A percentile compares a stretch with the other conserved stretches of the same genome.
phyloP scores from a whole-genome alignment of 92 coral and sea anemone species.

The Nematostella vectensis region DNA sequence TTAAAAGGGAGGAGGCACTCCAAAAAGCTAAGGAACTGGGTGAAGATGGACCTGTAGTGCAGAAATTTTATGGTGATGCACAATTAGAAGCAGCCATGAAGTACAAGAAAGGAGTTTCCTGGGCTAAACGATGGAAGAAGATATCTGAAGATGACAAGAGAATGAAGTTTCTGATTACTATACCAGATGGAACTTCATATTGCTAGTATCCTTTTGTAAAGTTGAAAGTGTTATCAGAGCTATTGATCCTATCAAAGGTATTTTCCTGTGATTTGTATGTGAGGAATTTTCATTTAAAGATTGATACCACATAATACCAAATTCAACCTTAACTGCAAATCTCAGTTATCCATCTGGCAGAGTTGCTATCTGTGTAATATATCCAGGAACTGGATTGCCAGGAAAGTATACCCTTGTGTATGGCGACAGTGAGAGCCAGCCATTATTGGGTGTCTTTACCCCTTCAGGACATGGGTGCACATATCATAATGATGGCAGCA shows the following conservation, averaged over 20 bases:
- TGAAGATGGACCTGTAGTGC: slow-evolving; percentile 66
- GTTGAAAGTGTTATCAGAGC: too few species aligned
- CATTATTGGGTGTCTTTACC: slow-evolving; percentile 72
- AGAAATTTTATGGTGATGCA: slow-evolving; percentile 75
- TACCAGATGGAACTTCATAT: slow-evolving; percentile 85
- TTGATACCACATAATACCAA: too few species aligned
- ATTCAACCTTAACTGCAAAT: too few species aligned
- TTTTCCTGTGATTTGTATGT: too few species aligned
- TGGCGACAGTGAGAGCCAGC: slow-evolving; percentile 38
- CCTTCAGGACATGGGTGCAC: slow-evolving; percentile 76
- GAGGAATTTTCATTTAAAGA: background rate
- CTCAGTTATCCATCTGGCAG: slow-evolving; percentile 93
- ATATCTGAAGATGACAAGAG: slow-evolving; percentile 63
- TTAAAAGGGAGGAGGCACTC: slow-evolving; percentile 53
- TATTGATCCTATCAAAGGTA: too few species aligned
- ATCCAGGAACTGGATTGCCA: slow-evolving; percentile 56
- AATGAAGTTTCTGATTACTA: slow-evolving; percentile 51
- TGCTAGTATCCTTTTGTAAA: slow-evolving; percentile 80
- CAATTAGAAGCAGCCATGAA: slow-evolving; percentile 67
- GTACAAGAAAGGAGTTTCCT: slow-evolving; percentile 82
- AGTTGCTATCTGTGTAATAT: slow-evolving; percentile 64
- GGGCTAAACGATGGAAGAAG: slow-evolving; percentile 77
- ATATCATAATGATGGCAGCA: slow-evolving; percentile 60
- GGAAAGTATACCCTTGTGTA: slow-evolving; percentile 85
- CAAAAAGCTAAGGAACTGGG: slow-evolving; percentile 67